Percentiles rank a stretch among this genome's conserved stretches.
These are phyloP conservation scores for Picus viridis DNA, from an alignment of 2,797 vertebrate genomes.

Conservation along the genomic window DNA sequence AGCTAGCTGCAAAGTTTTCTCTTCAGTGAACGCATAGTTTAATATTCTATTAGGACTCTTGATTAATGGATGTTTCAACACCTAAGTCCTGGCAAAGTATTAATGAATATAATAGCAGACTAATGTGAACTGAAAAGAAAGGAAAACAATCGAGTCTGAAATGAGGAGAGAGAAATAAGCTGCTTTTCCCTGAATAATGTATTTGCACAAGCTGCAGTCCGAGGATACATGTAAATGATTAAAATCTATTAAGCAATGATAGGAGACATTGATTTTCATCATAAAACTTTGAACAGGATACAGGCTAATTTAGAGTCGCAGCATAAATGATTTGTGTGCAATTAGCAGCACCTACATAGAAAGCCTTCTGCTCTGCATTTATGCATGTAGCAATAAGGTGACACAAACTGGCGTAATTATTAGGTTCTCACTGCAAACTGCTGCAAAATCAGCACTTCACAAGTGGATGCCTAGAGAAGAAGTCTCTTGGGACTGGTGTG, in stretches of 20 bases:
- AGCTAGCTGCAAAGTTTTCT: not conserved
- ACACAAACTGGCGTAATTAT: not conserved
- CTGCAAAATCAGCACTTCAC: not conserved
- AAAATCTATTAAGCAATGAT: constrained; percentile 17
- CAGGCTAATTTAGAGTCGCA: not conserved
- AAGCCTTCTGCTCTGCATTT: not conserved
- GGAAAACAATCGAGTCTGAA: not conserved
- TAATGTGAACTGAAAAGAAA: constrained; percentile 6
- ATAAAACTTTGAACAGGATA: not conserved
- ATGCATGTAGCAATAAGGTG: fast-evolving
- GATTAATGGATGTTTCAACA: not conserved
- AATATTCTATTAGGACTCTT: not conserved
- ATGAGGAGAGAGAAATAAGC: not conserved
- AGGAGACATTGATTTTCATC: not conserved
- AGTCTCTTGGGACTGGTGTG: not conserved
- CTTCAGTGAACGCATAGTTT: not conserved
- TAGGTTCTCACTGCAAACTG: not conserved
- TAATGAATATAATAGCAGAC: not conserved
- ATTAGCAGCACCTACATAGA: not conserved
- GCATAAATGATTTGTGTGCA: not conserved
- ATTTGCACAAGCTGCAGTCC: not conserved
- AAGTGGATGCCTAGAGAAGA: not conserved
- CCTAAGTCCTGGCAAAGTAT: not conserved
- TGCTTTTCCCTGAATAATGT: not conserved
- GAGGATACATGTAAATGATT: not conserved